Evolutionary conservation across 2,113 vertebrate species (phyloP).

Genomic region (Xenopus borealis): DNA sequence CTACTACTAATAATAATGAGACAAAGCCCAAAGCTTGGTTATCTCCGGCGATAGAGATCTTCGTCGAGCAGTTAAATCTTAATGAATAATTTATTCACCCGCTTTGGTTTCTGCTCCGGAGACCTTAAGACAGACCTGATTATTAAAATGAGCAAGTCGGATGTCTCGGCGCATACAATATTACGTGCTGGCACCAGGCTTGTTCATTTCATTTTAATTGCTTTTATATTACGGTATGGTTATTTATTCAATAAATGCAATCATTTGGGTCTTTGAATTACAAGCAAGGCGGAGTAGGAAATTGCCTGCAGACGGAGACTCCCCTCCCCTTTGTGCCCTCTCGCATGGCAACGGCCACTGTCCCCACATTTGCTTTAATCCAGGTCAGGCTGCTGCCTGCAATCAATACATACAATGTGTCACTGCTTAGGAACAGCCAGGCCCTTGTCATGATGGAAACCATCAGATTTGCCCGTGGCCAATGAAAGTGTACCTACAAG

Average conservation of each 20-base stretch:
- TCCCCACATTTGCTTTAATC: not conserved
- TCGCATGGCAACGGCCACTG: not conserved
- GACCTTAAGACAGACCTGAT: not conserved
- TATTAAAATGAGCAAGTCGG: not conserved
- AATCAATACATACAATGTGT: not conserved
- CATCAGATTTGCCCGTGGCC: not conserved
- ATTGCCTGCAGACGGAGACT: not conserved
- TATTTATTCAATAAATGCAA: not conserved
- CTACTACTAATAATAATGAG: constrained; percentile 10
- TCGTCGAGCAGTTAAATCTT: constrained; percentile 7
- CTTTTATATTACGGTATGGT: not conserved
- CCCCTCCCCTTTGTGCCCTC: not conserved
- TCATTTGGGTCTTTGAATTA: too few species aligned
- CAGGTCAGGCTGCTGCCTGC: not conserved
- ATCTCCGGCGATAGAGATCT: constrained; percentile 14
- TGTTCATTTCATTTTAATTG: not conserved
- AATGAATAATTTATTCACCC: constrained; percentile 28
- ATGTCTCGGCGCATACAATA: not conserved
- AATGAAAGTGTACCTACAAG: not conserved
- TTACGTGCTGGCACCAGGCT: not conserved
- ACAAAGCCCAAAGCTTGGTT: not conserved
- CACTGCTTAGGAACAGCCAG: not conserved
- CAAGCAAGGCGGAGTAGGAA: too few species aligned
- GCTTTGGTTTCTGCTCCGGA: constrained; percentile 4
- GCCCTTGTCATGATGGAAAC: not conserved